phyloP scores from a whole-genome alignment of 2,797 vertebrate genomes.

The Phoebastria nigripes region DNA sequence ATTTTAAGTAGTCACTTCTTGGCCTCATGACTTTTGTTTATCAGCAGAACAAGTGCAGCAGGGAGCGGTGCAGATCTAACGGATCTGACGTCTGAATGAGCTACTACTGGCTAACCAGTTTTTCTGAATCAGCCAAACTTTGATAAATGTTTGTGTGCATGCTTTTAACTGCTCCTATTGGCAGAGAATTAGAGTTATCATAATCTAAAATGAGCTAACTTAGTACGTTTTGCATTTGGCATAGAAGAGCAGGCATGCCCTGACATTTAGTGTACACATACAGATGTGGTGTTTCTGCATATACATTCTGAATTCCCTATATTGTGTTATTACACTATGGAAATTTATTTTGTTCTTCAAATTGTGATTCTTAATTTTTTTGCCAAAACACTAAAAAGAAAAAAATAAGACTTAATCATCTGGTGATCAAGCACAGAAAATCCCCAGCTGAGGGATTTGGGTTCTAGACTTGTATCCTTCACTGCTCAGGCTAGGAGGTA shows the following conservation, averaged over 20 bases:
- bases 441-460: background rate
- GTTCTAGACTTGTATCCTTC: background rate
- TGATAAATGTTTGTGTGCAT: background rate
- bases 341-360: background rate
- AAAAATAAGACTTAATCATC: background rate
- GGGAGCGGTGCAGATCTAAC: background rate
- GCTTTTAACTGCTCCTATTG: background rate
- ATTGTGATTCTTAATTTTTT: background rate
- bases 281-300: background rate
- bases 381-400: background rate
- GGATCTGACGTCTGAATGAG: background rate
- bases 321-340: background rate
- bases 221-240: background rate
- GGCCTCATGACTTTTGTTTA: background rate
- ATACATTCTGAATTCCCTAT: background rate
- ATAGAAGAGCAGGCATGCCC: background rate
- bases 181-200: background rate
- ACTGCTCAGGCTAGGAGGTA: background rate
- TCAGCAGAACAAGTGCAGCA: background rate
- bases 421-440: background rate
- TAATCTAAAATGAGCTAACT: background rate
- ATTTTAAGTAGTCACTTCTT: background rate
- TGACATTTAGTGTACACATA: background rate
- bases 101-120: background rate
- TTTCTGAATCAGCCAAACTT: background rate